Conservation (phyloP, 2,888 invertebrate genomes). For the Platycnemis pennipes region DNA sequence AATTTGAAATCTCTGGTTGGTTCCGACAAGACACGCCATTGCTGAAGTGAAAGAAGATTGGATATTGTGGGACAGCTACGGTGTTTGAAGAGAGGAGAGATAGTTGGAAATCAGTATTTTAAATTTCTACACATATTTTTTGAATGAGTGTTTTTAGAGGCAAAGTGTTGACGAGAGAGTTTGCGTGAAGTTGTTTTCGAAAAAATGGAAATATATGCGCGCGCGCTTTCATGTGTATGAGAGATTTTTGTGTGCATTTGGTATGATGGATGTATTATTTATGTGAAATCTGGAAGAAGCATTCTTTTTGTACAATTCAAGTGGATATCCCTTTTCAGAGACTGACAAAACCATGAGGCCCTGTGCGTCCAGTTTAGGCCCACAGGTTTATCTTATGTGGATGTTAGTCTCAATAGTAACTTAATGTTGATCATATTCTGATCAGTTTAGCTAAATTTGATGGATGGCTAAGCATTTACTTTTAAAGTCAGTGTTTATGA, state of each 20-base stretch:
- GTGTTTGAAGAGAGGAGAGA: constrained; percentile 6
- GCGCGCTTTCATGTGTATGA: constrained; percentile 66
- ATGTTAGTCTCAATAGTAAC: constrained; percentile 39
- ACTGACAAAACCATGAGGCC: constrained; percentile 46
- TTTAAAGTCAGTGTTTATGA: constrained; percentile 41
- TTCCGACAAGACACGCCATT: background rate
- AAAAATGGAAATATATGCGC: constrained; percentile 66
- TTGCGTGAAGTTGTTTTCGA: constrained; percentile 61
- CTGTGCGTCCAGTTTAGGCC: constrained; percentile 44
- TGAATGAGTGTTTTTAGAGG: constrained; percentile 68
- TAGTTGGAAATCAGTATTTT: constrained; percentile 64
- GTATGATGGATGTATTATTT: constrained; percentile 60
- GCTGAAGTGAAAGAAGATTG: background rate
- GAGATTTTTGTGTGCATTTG: constrained; percentile 50
- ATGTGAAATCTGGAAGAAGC: constrained; percentile 62
- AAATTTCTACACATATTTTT: constrained; percentile 67
- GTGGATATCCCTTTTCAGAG: constrained; percentile 49
- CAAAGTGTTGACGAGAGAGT: constrained; percentile 52
- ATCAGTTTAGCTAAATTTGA: constrained; percentile 55
- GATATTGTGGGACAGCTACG: constrained; percentile 53
- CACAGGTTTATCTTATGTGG: background rate
- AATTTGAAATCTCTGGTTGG: background rate
- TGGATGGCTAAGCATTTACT: constrained; percentile 50
- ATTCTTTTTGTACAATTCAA: constrained; percentile 61
- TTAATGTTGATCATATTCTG: constrained; percentile 57